Conservation (phyloP, 2,113 vertebrate species). For the Petromus typicus region DNA sequence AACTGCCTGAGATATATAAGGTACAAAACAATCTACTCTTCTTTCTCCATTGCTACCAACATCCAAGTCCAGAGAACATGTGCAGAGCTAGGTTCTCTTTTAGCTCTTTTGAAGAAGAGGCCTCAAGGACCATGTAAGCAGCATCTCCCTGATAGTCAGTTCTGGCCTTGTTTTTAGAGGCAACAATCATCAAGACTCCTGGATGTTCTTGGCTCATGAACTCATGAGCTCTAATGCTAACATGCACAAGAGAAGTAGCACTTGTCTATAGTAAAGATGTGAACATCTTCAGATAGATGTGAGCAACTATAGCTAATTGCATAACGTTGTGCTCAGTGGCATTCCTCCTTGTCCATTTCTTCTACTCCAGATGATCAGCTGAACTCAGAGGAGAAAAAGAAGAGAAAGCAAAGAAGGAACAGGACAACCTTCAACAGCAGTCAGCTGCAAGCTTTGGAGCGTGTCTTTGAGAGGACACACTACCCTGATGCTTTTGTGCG, state of each 20-base stretch:
- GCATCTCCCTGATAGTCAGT: not conserved
- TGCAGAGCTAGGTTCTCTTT: not conserved
- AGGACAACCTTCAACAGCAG: constrained; percentile 99
- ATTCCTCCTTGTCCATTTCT: constrained; percentile 14
- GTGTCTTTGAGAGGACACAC: constrained; percentile 98
- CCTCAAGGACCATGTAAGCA: not conserved
- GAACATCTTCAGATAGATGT: not conserved
- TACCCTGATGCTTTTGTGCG: constrained; percentile 98
- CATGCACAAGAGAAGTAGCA: not conserved
- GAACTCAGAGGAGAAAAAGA: constrained; percentile 98
- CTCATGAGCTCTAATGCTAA: accelerated
- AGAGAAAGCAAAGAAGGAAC: constrained; percentile 97
- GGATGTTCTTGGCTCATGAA: not conserved
- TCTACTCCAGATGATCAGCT: constrained; percentile 93
- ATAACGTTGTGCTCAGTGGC: too few relatives aligned
- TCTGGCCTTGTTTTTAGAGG: not conserved
- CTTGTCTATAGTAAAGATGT: not conserved
- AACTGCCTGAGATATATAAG: not conserved
- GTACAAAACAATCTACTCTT: not conserved
- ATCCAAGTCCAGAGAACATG: not conserved
- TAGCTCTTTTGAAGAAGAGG: not conserved
- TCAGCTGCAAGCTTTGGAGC: constrained; percentile 97
- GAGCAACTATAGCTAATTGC: not conserved
- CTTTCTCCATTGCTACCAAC: not conserved
- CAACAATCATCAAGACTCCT: not conserved